Percentiles rank a stretch among this genome's conserved stretches.
These are phyloP conservation scores for Pseudachorutes palmiensis DNA, from an alignment of 1,140 invertebrate genomes.

Conservation along the genomic window DNA sequence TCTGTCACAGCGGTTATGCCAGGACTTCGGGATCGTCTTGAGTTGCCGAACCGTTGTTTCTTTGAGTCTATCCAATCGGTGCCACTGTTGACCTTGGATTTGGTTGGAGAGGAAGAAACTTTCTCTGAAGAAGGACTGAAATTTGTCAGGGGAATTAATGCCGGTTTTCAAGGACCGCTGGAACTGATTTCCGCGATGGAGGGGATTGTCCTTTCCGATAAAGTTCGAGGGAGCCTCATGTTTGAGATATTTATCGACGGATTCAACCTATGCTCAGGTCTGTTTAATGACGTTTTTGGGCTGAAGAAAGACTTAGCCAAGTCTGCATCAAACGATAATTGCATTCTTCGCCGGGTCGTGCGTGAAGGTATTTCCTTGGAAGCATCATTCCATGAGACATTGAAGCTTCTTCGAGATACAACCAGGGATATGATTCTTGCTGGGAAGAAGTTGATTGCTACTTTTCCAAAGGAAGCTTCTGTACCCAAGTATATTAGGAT, in stretches of 20 bases:
- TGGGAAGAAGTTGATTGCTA: neutral
- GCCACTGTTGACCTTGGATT: too few relatives aligned
- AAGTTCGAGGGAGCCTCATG: neutral
- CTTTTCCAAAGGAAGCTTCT: neutral
- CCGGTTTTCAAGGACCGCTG: neutral
- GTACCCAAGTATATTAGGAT: neutral
- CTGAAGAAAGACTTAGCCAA: neutral
- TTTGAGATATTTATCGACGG: neutral
- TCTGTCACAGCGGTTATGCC: neutral
- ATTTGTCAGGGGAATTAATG: neutral
- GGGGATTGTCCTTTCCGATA: neutral
- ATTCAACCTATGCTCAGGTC: neutral
- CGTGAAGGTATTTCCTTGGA: neutral
- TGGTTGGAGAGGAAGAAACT: neutral
- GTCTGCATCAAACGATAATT: neutral
- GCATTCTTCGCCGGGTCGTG: neutral
- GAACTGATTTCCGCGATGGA: neutral
- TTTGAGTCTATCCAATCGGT: neutral
- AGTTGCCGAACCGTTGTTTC: neutral
- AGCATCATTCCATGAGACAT: neutral
- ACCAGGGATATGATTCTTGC: neutral
- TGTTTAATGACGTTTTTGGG: neutral
- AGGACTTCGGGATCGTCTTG: neutral
- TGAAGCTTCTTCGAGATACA: neutral
- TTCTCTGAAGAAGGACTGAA: neutral